phyloP scores from a whole-genome alignment of 2,797 vertebrate species.

The Trichosurus vulpecula region DNA sequence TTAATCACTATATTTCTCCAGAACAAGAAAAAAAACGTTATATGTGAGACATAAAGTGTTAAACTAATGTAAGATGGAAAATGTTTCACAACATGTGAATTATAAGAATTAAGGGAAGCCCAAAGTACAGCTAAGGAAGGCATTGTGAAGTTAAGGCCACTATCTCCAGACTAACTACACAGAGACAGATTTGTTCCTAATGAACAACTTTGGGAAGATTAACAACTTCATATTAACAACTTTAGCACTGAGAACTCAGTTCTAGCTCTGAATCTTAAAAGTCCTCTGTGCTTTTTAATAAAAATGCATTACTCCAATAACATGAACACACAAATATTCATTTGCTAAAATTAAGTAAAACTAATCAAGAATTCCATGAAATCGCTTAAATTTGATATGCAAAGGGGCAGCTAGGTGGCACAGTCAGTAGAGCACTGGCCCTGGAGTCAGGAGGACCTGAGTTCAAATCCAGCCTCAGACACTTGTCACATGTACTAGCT shows the following conservation, averaged over 20 bases:
- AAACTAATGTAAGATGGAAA: background rate
- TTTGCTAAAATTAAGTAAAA: conserved; percentile 30
- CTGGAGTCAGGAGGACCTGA: too few relatives aligned
- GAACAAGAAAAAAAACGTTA: background rate
- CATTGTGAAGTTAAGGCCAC: background rate
- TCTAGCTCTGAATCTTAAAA: conserved; percentile 41
- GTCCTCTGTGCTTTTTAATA: conserved; percentile 43
- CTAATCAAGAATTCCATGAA: conserved; percentile 10
- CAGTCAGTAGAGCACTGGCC: too few relatives aligned
- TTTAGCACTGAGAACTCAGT: conserved; percentile 33
- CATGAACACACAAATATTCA: conserved; percentile 23
- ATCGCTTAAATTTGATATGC: background rate
- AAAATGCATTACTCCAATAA: conserved; percentile 53
- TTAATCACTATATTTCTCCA: conserved; percentile 20
- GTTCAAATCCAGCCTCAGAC: too few relatives aligned
- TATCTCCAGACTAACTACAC: conserved; percentile 15
- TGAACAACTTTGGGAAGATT: background rate
- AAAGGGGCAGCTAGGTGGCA: too few relatives aligned
- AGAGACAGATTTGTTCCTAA: conserved; percentile 39
- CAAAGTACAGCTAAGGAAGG: conserved; percentile 33
- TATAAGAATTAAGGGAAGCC: background rate
- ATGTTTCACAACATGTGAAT: background rate
- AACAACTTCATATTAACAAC: conserved; percentile 20
- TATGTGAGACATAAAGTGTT: background rate
- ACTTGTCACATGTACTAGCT: too few relatives aligned